phyloP scores from a whole-genome alignment of 2,797 vertebrate species.

The Lindbergichthys nudifrons region DNA sequence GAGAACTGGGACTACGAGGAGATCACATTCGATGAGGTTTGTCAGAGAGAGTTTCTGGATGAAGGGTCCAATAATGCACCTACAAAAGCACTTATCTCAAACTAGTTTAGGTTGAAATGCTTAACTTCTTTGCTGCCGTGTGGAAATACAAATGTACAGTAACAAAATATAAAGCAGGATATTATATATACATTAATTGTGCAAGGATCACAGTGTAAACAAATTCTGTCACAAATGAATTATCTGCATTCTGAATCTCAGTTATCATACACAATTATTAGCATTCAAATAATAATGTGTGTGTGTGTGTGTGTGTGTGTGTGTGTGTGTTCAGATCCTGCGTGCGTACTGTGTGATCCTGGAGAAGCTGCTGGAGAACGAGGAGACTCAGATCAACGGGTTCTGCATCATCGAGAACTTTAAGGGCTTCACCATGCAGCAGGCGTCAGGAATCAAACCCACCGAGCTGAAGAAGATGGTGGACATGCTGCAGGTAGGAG shows the following conservation, averaged over 20 bases:
- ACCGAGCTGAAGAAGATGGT: constrained; percentile 99
- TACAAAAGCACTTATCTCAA: neutral
- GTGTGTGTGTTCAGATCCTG: constrained; percentile 86
- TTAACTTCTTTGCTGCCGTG: neutral
- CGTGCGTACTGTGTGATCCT: constrained; percentile 97
- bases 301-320: too few relatives aligned
- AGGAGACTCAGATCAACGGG: constrained; percentile 98
- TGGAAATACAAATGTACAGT: too few relatives aligned
- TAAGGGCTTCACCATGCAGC: constrained; percentile 98
- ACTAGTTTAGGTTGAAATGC: neutral
- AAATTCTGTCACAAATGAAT: too few relatives aligned
- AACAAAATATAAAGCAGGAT: too few relatives aligned
- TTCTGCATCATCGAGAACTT: constrained; percentile 99
- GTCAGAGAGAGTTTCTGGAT: too few relatives aligned
- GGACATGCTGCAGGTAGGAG: constrained; percentile 96
- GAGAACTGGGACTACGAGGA: constrained; percentile 99
- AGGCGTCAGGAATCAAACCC: constrained; percentile 94
- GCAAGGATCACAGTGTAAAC: too few relatives aligned
- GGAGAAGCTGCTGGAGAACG: constrained; percentile 96
- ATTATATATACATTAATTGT: too few relatives aligned
- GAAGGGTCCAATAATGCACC: neutral
- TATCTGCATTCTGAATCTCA: too few relatives aligned
- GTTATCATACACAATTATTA: neutral
- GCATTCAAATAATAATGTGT: too few relatives aligned
- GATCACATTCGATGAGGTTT: constrained; percentile 97